Evolutionary conservation across 2,888 invertebrate genomes (phyloP).

Genomic region (Drosophila anomelani): DNA sequence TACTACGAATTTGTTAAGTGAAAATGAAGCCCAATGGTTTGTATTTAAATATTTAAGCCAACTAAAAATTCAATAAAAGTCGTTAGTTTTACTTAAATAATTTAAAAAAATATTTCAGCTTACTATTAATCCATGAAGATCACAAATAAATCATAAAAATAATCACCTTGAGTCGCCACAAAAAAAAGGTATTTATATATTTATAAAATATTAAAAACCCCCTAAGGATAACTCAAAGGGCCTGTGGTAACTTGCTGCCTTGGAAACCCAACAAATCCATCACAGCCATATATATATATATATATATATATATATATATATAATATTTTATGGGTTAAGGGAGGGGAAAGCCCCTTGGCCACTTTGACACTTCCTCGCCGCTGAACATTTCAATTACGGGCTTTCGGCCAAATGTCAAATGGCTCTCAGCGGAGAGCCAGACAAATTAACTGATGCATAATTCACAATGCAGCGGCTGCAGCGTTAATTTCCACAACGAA

Average conservation of each 20-base stretch:
- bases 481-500: constrained; percentile 24
- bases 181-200: background rate
- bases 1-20: too few relatives aligned
- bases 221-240: constrained; percentile 1
- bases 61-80: background rate
- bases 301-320: background rate
- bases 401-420: constrained; percentile 29
- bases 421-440: constrained; percentile 13
- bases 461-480: constrained; percentile 31
- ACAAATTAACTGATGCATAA: constrained; percentile 43
- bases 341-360: background rate
- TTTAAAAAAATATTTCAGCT: background rate
- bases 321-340: background rate
- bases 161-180: background rate
- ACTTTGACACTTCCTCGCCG: constrained; percentile 39
- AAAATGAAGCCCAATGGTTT: too few relatives aligned
- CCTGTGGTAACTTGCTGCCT: constrained; percentile 1
- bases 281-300: background rate
- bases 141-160: background rate
- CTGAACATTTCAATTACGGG: constrained; percentile 33
- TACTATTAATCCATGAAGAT: too few relatives aligned
- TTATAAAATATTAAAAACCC: background rate
- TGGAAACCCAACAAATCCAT: constrained; percentile 25
- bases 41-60: background rate
- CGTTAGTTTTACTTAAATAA: too few relatives aligned